Evolutionary conservation across 2,888 invertebrate species (phyloP), one percentile per base, ranked within the genome.

Genomic region (Eurois occulta): DNA sequence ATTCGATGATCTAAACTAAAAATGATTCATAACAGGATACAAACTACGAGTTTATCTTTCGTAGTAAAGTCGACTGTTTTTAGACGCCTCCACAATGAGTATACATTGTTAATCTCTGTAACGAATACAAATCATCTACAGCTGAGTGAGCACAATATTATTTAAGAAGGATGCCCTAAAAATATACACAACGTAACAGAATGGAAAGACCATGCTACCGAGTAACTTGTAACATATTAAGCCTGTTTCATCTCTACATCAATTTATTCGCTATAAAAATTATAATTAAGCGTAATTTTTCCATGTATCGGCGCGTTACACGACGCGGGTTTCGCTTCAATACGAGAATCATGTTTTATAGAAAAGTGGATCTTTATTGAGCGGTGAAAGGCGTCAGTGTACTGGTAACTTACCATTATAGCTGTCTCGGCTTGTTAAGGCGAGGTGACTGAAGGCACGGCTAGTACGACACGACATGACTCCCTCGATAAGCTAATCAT

Each of bases 331-430:
- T 90, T 91, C 90, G 91, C 88, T 87, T 87, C 82, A 89, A 86
- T 86, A 72, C 86, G 70, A 90, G 91, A 90, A 91, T 90, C 88
- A 91, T 90, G 92, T 91, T 91, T 91, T 91, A 91, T 94, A 93
- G 94, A 95, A 95, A 95, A 94, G 95, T 94, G 91, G 94, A 93
- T 94, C 93, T 94, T 94, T 94, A 94, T 94, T 92, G 91, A 92
- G 84, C 86, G 92, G 95, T 94, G 95, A 95, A 96, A 96, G 95
- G 94, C 91, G 90, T 88, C 84, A 86, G 78, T 70, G 79, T 80
- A 81, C 77, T 76, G 78, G 83, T 85, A 87, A 83, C 79, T 82
- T 80, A 82, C 81, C 81, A 77, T 91, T 90, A 92, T 90, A 90
- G 90, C 86, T 89, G 91, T 90, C 86, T 84, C 80, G 88, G 87